Base-by-base conservation (phyloP, 2,888 invertebrate species). In the Polietes domitor region DNA sequence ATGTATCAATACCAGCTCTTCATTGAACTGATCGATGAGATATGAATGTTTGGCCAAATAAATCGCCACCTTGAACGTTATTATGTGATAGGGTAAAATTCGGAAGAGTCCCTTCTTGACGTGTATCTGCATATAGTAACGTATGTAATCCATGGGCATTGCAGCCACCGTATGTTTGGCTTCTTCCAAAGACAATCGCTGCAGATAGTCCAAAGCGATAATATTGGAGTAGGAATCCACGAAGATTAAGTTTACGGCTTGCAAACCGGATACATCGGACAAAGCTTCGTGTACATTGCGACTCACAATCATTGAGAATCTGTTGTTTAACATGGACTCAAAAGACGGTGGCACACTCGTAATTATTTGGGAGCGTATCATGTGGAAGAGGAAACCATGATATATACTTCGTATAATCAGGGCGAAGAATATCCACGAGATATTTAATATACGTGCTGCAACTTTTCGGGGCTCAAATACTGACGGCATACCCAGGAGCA, bases 21-120 rank as follows among this genome's bases (percentile, higher is more conserved):
- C 53, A 74, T 87, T 65, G 19, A 88, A 72, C 5, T 77, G 74
- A 4, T 68, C 21, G 0, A 80, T 77, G 10, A 87, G 28, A 61
- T 73, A 87, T 0, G 87, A 88, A 43, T 86, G 85, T 41, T 86
- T 87, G 5, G 83, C 43, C 32, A 88, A 85, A 53, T 86, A 86
- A 68, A 87, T 83, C 7, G 85, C 85, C n/a, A 82, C 68, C 17
- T 83, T 85, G 26, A 85, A 78, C 0, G 78, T 58, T 19, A 84
- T 77, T n/a, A 87, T 77, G 7, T 82, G 72, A 24, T 87, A 77
- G 1, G 85, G 75, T 12, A 87, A 17, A 4, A 86, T 43, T 12
- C 82, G 63, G 32, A 86, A 86, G 0, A 77, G 12, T 0, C 78
- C 78, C 1, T 47, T 19, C 17, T 28, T 74, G 2, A 80, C 68